These are phyloP conservation scores for Syrphus vitripennis DNA, from an alignment of 2,888 invertebrate species.

Conservation along the genomic window DNA sequence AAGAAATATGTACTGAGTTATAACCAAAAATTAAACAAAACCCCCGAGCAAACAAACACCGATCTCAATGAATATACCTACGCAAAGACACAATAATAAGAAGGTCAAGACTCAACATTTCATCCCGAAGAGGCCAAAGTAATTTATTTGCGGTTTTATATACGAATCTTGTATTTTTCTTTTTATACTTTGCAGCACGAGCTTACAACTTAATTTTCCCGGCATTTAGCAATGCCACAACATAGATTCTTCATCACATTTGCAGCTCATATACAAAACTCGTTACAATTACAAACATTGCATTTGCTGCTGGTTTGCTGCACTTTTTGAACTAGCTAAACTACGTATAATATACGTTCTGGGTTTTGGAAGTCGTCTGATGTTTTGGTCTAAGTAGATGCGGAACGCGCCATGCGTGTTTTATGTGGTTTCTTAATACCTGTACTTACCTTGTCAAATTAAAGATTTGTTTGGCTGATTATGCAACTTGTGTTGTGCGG, in stretches of 20 bases:
- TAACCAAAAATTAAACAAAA: neutral
- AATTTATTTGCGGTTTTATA: conserved; percentile 54
- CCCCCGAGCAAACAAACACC: neutral
- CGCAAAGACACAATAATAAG: neutral
- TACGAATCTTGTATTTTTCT: conserved; percentile 26
- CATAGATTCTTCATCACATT: neutral
- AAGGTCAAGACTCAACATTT: conserved; percentile 57
- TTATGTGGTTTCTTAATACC: conserved; percentile 35
- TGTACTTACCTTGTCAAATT: conserved; percentile 13
- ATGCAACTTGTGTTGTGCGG: conserved; percentile 46
- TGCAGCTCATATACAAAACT: conserved; percentile 36
- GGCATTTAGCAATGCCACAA: conserved; percentile 30
- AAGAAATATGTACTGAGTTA: neutral
- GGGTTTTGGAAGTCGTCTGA: conserved; percentile 11
- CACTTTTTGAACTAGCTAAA: conserved; percentile 38
- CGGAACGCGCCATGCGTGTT: conserved; percentile 41
- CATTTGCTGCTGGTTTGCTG: conserved; percentile 13
- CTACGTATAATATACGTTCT: no score
- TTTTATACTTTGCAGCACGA: neutral
- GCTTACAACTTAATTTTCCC: conserved; percentile 46
- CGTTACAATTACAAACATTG: conserved; percentile 22
- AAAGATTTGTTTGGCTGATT: conserved; percentile 37
- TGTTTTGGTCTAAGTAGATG: conserved; percentile 29
- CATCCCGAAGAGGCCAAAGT: conserved; percentile 46
- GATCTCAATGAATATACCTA: conserved; percentile 5